phyloP scores from a whole-genome alignment of 2,888 invertebrate species.

The Smittia sp. region DNA sequence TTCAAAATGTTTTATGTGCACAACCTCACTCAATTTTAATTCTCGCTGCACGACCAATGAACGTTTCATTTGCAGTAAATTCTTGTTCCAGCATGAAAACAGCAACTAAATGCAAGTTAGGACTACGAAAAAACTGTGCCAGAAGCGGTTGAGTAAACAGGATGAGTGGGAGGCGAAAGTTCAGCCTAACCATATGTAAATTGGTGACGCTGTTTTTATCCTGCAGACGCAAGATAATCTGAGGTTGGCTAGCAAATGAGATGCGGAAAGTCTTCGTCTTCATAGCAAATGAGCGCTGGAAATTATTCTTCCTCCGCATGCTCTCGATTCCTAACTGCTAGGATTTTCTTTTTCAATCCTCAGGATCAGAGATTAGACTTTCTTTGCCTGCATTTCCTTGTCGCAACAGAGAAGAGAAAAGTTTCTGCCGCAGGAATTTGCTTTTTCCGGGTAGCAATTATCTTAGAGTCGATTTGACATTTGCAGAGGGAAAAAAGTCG shows the following conservation, averaged over 20 bases:
- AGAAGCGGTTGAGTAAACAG: not conserved
- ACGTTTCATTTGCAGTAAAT: slow-evolving; percentile 25
- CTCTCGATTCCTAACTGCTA: not conserved
- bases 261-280: not conserved
- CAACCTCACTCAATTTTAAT: slow-evolving; percentile 10
- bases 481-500: not conserved
- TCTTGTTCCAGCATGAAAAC: not conserved
- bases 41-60: not conserved
- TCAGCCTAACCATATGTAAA: not conserved
- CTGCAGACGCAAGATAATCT: not conserved
- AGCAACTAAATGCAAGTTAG: not conserved
- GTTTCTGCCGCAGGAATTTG: not conserved
- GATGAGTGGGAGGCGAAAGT: not conserved
- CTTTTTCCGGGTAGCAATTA: slow-evolving; percentile 2
- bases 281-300: slow-evolving; percentile 8
- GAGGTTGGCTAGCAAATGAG: not conserved
- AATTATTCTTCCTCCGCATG: slow-evolving; percentile 8
- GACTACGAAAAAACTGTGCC: not conserved
- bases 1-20: not conserved
- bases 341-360: not conserved
- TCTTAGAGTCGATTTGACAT: slow-evolving; percentile 10
- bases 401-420: slow-evolving; percentile 3
- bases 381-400: not conserved
- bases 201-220: not conserved
- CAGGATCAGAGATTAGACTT: slow-evolving; percentile 10